Percentiles rank a stretch among this genome's conserved stretches.
Conservation (phyloP, 2,797 vertebrate species). For the Danio aesculapii region DNA sequence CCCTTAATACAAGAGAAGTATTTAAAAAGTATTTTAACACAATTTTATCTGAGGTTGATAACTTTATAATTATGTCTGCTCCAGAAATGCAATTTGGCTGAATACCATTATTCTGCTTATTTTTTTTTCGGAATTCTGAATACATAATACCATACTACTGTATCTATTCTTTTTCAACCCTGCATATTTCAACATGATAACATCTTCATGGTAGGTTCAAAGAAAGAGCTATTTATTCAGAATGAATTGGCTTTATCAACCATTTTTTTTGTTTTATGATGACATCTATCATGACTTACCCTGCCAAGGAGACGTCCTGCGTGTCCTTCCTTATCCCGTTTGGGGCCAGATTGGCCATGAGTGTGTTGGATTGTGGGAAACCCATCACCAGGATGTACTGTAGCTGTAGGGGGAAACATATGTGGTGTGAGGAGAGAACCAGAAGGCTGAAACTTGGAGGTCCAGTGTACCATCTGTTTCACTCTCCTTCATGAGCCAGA, state of each 20-base stretch:
- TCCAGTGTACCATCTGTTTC: conserved; percentile 82
- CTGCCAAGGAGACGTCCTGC: conserved; percentile 26
- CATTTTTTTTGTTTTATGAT: neutral
- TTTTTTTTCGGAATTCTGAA: neutral
- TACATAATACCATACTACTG: neutral
- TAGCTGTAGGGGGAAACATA: conserved; percentile 80
- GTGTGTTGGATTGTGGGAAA: conserved; percentile 73
- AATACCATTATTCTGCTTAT: neutral
- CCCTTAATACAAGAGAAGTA: neutral
- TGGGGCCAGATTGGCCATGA: conserved; percentile 67
- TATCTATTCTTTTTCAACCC: conserved; percentile 1
- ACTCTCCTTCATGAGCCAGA: conserved; percentile 67
- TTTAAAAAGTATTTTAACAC: neutral
- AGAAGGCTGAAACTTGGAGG: conserved; percentile 77
- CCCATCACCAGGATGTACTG: conserved; percentile 75
- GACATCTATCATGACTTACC: neutral
- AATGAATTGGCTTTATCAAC: neutral
- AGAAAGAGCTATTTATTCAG: neutral
- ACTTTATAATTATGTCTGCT: neutral
- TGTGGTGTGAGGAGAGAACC: conserved; percentile 78
- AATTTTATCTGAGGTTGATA: neutral
- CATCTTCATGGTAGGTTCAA: neutral
- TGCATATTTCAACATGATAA: neutral
- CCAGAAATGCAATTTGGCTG: neutral
- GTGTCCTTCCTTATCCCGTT: conserved; percentile 43